Base-by-base conservation (phyloP, 2,113 vertebrate species). In the Speoplatyrhinus poulsoni region DNA sequence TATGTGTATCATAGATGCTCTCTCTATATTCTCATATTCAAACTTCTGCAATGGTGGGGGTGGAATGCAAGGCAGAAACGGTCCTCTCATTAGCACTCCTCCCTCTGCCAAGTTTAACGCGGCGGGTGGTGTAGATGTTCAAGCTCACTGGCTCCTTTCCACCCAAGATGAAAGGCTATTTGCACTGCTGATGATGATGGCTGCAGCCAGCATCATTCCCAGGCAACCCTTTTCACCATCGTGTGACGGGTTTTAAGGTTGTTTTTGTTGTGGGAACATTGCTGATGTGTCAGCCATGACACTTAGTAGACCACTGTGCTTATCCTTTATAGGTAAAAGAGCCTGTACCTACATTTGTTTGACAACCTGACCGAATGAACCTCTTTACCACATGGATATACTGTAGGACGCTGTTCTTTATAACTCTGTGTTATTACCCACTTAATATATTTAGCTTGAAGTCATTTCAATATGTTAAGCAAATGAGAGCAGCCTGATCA, bases 1-100 rank as follows among this genome's bases (percentile, higher is more conserved):
- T 90, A 91, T 85, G 85, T 87, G 84, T 93, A 89, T 91, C 88
- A 90, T 88, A 92, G 93, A 90, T 68, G 89, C 89, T 90, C 82
- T 85, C 85, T 88, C 76, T 9, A 83, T 88, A 72, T 79, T 87
- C 85, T 91, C 90, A 87, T 88, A 85, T 87, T 84, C 52, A 73
- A 83, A 83, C 82, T 79, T 72, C 59, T 72, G 82, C 63, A 70
- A 79, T 73, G 89, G 76, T 73, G 74, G 77, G 78, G 76, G 79
- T 81, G 85, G 84, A 88, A 85, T 67, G 72, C 85, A 72, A 64
- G 78, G 73, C 78, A 78, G 84, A 90, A 91, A 92, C 88, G 85
- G 85, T 69, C 84, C 72, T 86, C 90, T 92, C 88, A 92, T 92
- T 91, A 85, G 70, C 48, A 61, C 16, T 78, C 82, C 80, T 82